phyloP scores from a whole-genome alignment of 1,140 invertebrate genomes.

The Campoletis sonorensis region DNA sequence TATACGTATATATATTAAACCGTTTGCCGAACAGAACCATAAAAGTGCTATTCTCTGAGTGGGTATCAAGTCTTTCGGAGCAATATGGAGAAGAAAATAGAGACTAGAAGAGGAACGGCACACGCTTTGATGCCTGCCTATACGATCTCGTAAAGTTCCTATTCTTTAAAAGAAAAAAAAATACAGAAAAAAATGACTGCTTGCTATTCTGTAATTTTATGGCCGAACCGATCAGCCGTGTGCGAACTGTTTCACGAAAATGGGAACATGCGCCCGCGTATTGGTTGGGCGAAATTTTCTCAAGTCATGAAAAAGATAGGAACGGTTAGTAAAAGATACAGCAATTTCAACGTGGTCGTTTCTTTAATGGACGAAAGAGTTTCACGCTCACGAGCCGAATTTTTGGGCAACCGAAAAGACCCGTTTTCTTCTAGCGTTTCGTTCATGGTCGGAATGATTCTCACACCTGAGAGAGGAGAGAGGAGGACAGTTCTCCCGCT shows the following conservation, averaged over 20 bases:
- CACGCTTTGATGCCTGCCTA: constrained; percentile 42
- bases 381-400: constrained; percentile 4
- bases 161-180: constrained; percentile 4
- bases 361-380: constrained; percentile 27
- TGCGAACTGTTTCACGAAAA: background rate
- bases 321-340: constrained; percentile 33
- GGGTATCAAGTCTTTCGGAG: background rate
- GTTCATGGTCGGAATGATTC: constrained; percentile 18
- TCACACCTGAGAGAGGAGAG: background rate
- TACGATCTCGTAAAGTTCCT: constrained; percentile 41
- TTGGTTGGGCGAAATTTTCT: background rate
- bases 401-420: constrained; percentile 17
- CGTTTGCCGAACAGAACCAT: constrained; percentile 19
- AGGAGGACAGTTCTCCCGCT: too few species aligned
- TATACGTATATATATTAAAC: constrained; percentile 23
- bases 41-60: constrained; percentile 8
- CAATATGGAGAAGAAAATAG: constrained; percentile 13
- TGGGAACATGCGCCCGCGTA: too few species aligned
- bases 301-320: background rate
- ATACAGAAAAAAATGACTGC: constrained; percentile 19
- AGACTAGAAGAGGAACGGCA: constrained; percentile 3
- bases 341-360: constrained; percentile 26
- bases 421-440: constrained; percentile 37
- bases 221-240: background rate
- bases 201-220: background rate